Percentiles rank a stretch among this genome's conserved stretches.
phyloP scores from a whole-genome alignment of 53 echinoderm and acorn worm genomes.

The Arbacia lixula region DNA sequence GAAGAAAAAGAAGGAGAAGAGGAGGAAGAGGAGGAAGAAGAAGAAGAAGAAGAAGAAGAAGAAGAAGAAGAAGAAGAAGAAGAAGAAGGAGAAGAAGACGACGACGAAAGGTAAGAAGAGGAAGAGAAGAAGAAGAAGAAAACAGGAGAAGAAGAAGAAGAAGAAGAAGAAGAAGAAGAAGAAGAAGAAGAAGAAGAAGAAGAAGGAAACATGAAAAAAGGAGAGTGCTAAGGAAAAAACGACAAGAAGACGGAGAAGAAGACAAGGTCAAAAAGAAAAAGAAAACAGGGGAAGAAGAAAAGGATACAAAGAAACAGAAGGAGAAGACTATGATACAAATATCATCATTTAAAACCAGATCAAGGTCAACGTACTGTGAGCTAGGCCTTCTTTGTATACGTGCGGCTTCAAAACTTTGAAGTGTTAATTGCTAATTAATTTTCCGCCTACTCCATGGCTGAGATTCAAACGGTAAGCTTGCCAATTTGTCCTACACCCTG shows the following conservation, averaged over 20 bases:
- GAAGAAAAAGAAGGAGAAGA: neutral
- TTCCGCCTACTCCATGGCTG: too few relatives aligned
- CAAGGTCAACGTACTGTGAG: too few relatives aligned
- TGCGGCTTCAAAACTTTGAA: too few relatives aligned
- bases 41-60: neutral
- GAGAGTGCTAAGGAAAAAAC: neutral
- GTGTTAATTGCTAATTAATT: too few relatives aligned
- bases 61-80: neutral
- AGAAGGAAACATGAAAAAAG: too few relatives aligned
- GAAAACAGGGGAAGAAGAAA: neutral
- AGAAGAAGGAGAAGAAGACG: neutral
- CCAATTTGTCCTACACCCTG: too few relatives aligned
- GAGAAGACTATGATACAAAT: neutral
- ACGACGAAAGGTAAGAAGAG: neutral
- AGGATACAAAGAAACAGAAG: neutral
- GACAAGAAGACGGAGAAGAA: neutral
- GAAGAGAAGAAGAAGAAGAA: neutral
- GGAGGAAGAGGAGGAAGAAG: too few relatives aligned
- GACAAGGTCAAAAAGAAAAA: neutral
- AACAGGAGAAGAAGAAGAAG: neutral
- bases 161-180: neutral
- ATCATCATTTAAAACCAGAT: too few relatives aligned
- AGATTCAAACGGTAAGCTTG: too few relatives aligned
- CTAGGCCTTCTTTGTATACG: too few relatives aligned
- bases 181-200: neutral